These are phyloP conservation scores for Temnothorax curvispinosus DNA, from an alignment of 1,140 invertebrate genomes.

Conservation along the genomic window DNA sequence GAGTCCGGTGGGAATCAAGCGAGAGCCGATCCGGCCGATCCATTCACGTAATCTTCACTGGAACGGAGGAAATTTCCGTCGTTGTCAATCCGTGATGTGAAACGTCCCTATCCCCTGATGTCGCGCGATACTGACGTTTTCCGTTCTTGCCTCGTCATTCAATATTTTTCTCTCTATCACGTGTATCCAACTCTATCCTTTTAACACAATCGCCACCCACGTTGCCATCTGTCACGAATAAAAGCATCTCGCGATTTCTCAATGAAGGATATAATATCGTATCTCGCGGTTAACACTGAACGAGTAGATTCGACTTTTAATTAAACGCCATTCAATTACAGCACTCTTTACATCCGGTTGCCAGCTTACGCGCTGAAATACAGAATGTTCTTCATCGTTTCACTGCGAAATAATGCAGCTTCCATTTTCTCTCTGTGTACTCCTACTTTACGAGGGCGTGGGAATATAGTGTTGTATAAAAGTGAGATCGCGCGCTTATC, in stretches of 20 bases:
- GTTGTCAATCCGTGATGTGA: slow-evolving; percentile 40
- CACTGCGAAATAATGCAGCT: slow-evolving; percentile 66
- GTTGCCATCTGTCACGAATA: slow-evolving; percentile 23
- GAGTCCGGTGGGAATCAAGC: slow-evolving; percentile 40
- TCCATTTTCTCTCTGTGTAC: slow-evolving; percentile 38
- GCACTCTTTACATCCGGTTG: slow-evolving; percentile 53
- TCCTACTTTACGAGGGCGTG: slow-evolving; percentile 5
- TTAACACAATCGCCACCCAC: neutral
- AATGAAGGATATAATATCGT: neutral
- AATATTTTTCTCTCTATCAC: slow-evolving; percentile 37
- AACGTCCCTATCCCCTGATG: neutral
- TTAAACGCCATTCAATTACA: slow-evolving; percentile 79
- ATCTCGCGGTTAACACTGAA: slow-evolving; percentile 23
- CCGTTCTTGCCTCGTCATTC: slow-evolving; percentile 54
- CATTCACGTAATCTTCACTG: slow-evolving; percentile 47
- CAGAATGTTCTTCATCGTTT: slow-evolving; percentile 50
- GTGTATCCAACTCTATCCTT: neutral
- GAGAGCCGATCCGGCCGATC: slow-evolving; percentile 33
- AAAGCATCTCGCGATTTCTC: slow-evolving; percentile 56
- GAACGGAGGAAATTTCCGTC: slow-evolving; percentile 44
- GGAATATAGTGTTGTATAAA: slow-evolving; percentile 24
- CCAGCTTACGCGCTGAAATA: slow-evolving; percentile 10
- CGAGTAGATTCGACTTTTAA: slow-evolving; percentile 75
- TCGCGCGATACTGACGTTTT: slow-evolving; percentile 34
- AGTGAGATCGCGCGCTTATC: slow-evolving; percentile 7